phyloP scores from a whole-genome alignment of 2,888 invertebrate species.

The Drosophila birchii region DNA sequence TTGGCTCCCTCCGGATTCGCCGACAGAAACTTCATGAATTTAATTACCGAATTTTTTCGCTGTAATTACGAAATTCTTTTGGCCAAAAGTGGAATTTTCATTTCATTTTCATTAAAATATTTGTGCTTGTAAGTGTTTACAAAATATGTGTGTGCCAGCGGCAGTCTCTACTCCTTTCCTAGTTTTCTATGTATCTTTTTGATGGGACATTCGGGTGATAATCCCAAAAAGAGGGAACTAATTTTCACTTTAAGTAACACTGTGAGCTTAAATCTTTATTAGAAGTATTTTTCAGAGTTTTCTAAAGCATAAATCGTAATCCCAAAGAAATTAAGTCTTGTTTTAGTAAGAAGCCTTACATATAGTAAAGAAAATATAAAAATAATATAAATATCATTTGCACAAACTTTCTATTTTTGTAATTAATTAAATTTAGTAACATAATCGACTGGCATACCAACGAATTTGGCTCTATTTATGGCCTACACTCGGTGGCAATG shows the following conservation, averaged over 20 bases:
- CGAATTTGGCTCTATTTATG: constrained; percentile 42
- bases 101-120: constrained; percentile 78
- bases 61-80: constrained; percentile 80
- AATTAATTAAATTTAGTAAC: constrained; percentile 2
- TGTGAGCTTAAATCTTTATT: too few relatives aligned
- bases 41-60: constrained; percentile 78
- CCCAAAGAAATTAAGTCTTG: too few relatives aligned
- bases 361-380: not conserved
- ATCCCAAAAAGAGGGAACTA: not conserved
- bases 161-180: constrained; percentile 11
- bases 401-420: not conserved
- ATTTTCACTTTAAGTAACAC: not conserved
- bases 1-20: constrained; percentile 38
- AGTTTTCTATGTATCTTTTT: constrained; percentile 10
- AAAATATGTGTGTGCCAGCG: constrained; percentile 60
- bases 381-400: too few relatives aligned
- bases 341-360: not conserved
- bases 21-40: constrained; percentile 77
- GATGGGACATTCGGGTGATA: not conserved
- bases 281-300: fast-evolving
- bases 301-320: too few relatives aligned
- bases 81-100: constrained; percentile 77
- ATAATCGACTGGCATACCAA: constrained; percentile 4
- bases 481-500: constrained; percentile 39
- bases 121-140: constrained; percentile 73